These are phyloP conservation scores for Drosophila teissieri DNA, from an alignment of 1,140 invertebrate genomes.

Conservation along the genomic window DNA sequence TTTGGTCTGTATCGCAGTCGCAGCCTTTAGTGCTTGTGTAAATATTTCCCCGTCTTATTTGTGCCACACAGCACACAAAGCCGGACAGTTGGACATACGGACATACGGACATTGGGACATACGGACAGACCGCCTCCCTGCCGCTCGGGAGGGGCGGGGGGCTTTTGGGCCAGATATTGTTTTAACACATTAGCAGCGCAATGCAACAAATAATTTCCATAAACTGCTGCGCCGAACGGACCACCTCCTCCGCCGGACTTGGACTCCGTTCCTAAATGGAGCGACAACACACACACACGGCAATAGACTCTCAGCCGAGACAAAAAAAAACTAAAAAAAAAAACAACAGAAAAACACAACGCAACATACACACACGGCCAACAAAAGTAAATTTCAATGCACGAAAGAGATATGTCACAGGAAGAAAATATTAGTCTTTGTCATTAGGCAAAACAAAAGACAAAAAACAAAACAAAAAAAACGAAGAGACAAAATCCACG, in stretches of 20 bases:
- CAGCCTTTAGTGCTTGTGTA: conserved; percentile 62
- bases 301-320: conserved; percentile 44
- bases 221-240: conserved; percentile 60
- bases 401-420: conserved; percentile 82
- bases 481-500: conserved; percentile 5
- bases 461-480: conserved; percentile 29
- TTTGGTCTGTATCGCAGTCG: no score
- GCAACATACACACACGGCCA: conserved; percentile 24
- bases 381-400: conserved; percentile 72
- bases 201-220: conserved; percentile 85
- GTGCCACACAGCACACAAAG: conserved; percentile 65
- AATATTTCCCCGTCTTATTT: conserved; percentile 78
- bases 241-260: conserved; percentile 2
- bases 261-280: conserved; percentile 53
- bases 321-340: conserved; percentile 2
- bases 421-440: conserved; percentile 85
- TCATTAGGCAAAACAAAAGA: conserved; percentile 83
- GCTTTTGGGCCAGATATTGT: conserved; percentile 71
- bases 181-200: conserved; percentile 84
- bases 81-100: conserved; percentile 10
- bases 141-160: background rate
- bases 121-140: conserved; percentile 24
- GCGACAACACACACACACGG: conserved; percentile 27
- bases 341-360: background rate
- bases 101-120: conserved; percentile 21